Base-by-base conservation (phyloP, 2,113 vertebrate genomes). In the Melospiza melodia region DNA sequence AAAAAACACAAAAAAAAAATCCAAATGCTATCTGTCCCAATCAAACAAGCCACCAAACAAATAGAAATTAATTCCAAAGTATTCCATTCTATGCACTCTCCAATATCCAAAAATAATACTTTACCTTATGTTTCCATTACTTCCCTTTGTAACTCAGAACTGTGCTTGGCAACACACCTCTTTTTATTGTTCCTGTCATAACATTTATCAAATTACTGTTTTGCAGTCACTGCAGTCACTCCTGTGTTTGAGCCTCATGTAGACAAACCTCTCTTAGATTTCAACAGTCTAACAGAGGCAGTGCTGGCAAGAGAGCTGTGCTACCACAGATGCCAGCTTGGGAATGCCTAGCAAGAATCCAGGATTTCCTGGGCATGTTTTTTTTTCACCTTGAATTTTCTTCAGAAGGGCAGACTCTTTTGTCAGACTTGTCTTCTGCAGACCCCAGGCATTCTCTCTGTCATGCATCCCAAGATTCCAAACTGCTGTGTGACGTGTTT, bases 21-120 rank as follows among this genome's bases (percentile, higher is more conserved):
- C 57, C 69, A 78, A 87, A 57, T 33, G 24, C 37, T 84, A 71
- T 83, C 37, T 86, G 35, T 88, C 68, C 61, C 80, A 88, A 84
- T 86, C 39, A 94, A 95, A 67, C 5, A 83, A 90, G 9, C 5
- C 0, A 0, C 57, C 65, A 89, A 93, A 81, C 39, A 91, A 93
- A 72, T 33, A 77, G 20, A 72, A 81, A 75, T 15, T 0, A 78
- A 49, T 89, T 83, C 52, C 59, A 76, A 85, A 81, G 68, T 48
- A 77, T 51, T 85, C 55, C 31, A 84, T 77, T 48, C 7, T 62
- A n/a, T 15, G 4, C 11, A 61, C n/a, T 59, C 35, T 86, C 21
- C 35, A 69, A n/a, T 71, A 80, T 59, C 51, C 75, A 84, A 88
- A 84, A 84, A 84, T 78, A 96, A 57, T 52, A 86, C 30, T 90